Base-by-base conservation (phyloP, 2,888 invertebrate species). In the Rhagonycha lutea region DNA sequence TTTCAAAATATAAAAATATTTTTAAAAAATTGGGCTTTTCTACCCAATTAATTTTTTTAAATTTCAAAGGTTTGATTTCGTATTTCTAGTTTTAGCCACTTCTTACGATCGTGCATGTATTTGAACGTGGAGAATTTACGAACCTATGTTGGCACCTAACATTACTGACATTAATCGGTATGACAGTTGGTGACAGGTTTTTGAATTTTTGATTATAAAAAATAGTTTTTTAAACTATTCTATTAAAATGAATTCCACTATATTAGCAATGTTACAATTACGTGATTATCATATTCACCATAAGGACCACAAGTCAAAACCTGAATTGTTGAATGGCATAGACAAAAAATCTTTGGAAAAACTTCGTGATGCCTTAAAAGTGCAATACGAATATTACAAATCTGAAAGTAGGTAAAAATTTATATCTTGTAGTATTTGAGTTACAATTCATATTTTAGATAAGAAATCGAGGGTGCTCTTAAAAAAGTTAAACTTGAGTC, bases 301-400 rank as follows among this genome's bases (percentile, higher is more conserved):
- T 7, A n/a, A 1, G 5, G 7, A 2, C 2, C 1, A 1, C 5
- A n/a, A 1, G 9, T 9, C 4, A 47, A 5, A 2, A 7, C 1
- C 2, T 47, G 0, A n/a, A 8, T n/a, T 0, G 7, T n/a, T 2
- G 26, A 26, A 26, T 26, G 5, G 26, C 26, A 7, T 47, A 0
- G 47, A 47, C n/a, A 0, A 2, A 7, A 4, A 47, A n/a, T 1
- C 12, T n/a, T n/a, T 47, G 2, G 7, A 7, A 12, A 5, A 47
- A 4, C 2, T 47, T n/a, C 47, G 47, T 7, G 47, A 47, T n/a
- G 7, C 7, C n/a, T n/a, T 47, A 47, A 47, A 47, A n/a, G 3
- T 4, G 4, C n/a, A 2, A n/a, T 8, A 12, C 2, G n/a, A n/a
- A 0, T 47, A n/a, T n/a, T 47, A 47, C n/a, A 47, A 47, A 47